phyloP scores from a whole-genome alignment of 2,113 vertebrate genomes.

The Ardeotis arabs region DNA sequence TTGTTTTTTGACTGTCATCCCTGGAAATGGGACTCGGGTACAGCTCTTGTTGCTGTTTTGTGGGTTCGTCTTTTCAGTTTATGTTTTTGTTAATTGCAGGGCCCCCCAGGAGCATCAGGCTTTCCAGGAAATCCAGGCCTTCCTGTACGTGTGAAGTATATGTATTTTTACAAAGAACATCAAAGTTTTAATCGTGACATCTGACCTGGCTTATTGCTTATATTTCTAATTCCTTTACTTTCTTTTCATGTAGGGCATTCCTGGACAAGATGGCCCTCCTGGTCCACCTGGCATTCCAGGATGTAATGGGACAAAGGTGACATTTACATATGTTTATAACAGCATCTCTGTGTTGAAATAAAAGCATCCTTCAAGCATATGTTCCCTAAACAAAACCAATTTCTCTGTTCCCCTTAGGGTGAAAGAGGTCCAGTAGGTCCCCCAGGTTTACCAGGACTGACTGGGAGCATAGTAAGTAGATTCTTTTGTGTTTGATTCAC shows the following conservation, averaged over 20 bases:
- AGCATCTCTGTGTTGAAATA: background rate
- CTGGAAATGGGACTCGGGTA: background rate
- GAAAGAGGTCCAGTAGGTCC: constrained; percentile 86
- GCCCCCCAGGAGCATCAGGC: constrained; percentile 86
- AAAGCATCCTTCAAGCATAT: background rate
- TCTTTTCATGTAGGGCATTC: constrained; percentile 83
- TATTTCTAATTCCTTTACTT: background rate
- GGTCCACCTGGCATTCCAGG: constrained; percentile 92
- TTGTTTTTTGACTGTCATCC: background rate
- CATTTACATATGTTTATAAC: background rate
- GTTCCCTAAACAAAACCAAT: background rate
- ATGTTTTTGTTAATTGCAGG: constrained; percentile 76
- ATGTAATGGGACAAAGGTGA: constrained; percentile 97
- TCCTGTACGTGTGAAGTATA: constrained; percentile 82
- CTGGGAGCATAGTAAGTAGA: constrained; percentile 86
- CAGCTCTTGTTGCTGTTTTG: background rate
- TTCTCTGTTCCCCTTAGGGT: constrained; percentile 79
- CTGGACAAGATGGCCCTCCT: constrained; percentile 92
- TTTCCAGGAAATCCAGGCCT: constrained; percentile 94
- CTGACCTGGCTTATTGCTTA: background rate
- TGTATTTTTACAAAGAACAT: background rate
- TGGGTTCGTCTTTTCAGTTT: background rate
- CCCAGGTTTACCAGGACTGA: constrained; percentile 82
- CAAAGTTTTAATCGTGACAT: fast-evolving
- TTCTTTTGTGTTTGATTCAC: background rate